Evolutionary conservation across 2,113 vertebrate genomes (phyloP).

Genomic region (Pampusana beccarii): DNA sequence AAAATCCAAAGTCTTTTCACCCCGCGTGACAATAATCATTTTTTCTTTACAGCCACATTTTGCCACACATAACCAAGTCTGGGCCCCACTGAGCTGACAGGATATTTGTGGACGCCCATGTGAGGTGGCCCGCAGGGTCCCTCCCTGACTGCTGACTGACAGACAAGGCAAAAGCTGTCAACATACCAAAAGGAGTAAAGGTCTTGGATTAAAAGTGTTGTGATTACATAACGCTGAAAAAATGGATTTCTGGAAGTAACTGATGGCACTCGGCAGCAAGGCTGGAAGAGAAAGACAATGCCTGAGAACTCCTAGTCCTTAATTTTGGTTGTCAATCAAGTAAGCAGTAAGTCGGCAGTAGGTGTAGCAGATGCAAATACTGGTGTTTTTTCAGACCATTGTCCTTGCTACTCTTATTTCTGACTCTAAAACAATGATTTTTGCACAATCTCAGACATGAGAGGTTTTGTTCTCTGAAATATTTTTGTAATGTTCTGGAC

Average conservation of each 20-base stretch:
- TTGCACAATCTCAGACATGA: not conserved
- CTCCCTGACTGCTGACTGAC: not conserved
- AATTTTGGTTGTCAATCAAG: not conserved
- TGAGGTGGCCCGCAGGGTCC: not conserved
- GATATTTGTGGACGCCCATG: not conserved
- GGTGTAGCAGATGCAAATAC: not conserved
- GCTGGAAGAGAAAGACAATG: not conserved
- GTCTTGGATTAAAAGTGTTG: not conserved
- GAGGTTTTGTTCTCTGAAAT: not conserved
- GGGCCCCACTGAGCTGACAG: not conserved
- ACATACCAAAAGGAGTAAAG: not conserved
- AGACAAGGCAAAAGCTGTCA: not conserved
- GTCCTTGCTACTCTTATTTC: not conserved
- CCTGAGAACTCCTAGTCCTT: not conserved
- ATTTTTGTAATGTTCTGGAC: not conserved
- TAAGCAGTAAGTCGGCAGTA: not conserved
- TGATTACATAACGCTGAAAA: not conserved
- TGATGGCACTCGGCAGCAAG: not conserved
- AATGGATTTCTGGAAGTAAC: not conserved
- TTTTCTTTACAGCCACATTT: not conserved
- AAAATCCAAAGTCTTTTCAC: not conserved
- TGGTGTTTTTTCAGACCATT: not conserved
- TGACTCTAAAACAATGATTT: not conserved
- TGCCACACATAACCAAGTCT: not conserved
- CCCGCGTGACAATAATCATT: not conserved